phyloP scores from a whole-genome alignment of 2,113 vertebrate genomes.

The Mesocricetus auratus region DNA sequence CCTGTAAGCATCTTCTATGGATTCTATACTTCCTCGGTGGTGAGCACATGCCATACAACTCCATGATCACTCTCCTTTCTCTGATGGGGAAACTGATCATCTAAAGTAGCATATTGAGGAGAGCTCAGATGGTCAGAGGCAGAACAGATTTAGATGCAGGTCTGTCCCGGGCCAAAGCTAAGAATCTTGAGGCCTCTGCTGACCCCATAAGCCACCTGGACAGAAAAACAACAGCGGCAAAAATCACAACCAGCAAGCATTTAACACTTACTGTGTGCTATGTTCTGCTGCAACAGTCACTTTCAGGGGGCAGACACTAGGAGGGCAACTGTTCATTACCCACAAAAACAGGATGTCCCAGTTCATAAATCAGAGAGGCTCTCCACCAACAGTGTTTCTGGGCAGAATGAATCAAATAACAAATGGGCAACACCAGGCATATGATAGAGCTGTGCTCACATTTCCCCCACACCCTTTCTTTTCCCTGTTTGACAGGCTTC shows the following conservation, averaged over 20 bases:
- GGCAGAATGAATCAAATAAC: background rate
- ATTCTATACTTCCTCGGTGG: background rate
- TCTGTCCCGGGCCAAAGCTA: background rate
- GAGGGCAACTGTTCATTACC: background rate
- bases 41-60: background rate
- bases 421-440: background rate
- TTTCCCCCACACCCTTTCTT: background rate
- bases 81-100: background rate
- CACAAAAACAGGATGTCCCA: background rate
- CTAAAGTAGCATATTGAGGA: background rate
- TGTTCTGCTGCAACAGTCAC: background rate
- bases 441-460: background rate
- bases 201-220: background rate
- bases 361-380: background rate
- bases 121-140: background rate
- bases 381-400: background rate
- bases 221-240: background rate
- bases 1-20: background rate
- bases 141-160: background rate
- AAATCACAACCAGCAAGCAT: background rate
- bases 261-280: background rate
- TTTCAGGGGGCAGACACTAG: background rate
- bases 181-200: no score
- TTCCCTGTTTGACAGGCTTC: background rate
- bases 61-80: background rate